These are phyloP conservation scores for Leiothrix lutea DNA, from an alignment of 2,113 vertebrate genomes.

Conservation along the genomic window DNA sequence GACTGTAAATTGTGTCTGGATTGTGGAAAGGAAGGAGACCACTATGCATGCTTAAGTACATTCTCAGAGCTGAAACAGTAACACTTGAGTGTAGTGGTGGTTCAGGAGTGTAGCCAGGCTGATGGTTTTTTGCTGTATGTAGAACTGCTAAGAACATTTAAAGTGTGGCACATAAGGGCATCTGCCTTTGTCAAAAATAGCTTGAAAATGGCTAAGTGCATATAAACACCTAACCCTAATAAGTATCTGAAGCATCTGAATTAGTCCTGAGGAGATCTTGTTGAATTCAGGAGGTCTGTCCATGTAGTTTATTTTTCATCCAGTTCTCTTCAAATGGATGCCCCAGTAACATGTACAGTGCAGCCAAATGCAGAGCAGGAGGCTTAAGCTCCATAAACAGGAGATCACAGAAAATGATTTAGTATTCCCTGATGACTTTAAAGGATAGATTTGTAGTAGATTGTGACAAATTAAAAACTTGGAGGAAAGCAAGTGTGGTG, in stretches of 20 bases:
- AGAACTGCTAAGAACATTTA: neutral
- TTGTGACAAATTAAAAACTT: neutral
- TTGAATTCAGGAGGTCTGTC: neutral
- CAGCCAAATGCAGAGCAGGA: neutral
- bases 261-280: neutral
- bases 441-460: neutral
- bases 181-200: neutral
- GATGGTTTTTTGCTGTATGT: neutral
- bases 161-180: neutral
- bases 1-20: neutral
- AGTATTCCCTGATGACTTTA: neutral
- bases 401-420: neutral
- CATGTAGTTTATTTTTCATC: neutral
- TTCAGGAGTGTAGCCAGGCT: neutral
- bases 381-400: neutral
- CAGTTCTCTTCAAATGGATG: neutral
- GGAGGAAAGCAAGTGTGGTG: neutral
- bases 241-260: neutral
- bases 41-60: neutral
- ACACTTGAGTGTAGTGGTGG: neutral
- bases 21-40: neutral
- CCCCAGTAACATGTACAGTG: fast-evolving
- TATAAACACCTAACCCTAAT: neutral
- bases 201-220: neutral
- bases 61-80: neutral